These are phyloP conservation scores for Linepithema humile DNA, from an alignment of 1,140 invertebrate genomes.

Conservation along the genomic window DNA sequence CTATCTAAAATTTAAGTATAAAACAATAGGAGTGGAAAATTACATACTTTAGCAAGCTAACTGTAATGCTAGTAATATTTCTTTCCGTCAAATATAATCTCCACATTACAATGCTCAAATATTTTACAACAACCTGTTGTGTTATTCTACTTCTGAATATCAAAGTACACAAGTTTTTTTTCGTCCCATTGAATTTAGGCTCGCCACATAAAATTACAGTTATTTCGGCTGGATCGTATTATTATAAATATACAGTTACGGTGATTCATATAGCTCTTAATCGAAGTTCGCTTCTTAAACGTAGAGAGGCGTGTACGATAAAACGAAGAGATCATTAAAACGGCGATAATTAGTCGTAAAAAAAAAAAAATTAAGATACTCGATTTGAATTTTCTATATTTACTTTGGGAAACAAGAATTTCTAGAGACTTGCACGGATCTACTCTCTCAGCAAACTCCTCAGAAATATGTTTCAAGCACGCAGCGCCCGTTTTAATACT, in stretches of 20 bases:
- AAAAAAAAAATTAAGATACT: not conserved
- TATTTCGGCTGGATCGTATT: not conserved
- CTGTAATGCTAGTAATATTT: not conserved
- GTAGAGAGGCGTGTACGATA: not conserved
- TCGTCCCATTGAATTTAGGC: not conserved
- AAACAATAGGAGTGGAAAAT: not conserved
- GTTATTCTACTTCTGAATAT: not conserved
- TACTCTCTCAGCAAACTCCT: not conserved
- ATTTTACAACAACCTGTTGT: not conserved
- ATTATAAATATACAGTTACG: constrained; percentile 14
- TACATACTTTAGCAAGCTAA: not conserved
- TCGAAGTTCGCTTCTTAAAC: not conserved
- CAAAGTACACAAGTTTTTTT: not conserved
- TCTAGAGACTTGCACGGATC: not conserved
- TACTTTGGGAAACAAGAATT: not conserved
- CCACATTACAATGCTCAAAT: not conserved
- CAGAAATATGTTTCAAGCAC: not conserved
- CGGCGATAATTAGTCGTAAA: not conserved
- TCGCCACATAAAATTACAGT: constrained; percentile 10
- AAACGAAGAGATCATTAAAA: constrained; percentile 4
- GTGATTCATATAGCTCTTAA: not conserved
- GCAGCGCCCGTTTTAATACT: constrained; percentile 15
- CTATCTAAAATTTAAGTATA: constrained; percentile 1
- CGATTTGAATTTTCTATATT: not conserved
- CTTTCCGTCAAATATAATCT: not conserved